A percentile compares a stretch with the other conserved stretches of the same genome.
Conservation (phyloP, 2,797 vertebrate genomes). For the Pampus argenteus region DNA sequence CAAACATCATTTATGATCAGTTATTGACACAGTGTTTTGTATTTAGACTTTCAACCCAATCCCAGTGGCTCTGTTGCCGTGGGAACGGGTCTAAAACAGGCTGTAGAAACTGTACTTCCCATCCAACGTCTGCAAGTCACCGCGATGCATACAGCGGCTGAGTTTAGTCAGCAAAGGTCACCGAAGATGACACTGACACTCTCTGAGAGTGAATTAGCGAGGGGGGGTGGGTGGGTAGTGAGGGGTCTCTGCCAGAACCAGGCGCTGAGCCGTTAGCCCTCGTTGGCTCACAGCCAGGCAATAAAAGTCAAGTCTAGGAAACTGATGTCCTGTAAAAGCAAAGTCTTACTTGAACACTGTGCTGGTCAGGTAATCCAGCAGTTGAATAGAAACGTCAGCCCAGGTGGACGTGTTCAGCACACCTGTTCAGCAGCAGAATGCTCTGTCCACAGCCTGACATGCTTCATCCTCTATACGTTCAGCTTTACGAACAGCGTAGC, state of each 20-base stretch:
- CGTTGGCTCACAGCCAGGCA: constrained; percentile 55
- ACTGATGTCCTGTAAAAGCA: constrained; percentile 63
- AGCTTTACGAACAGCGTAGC: no score
- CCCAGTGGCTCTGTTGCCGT: constrained; percentile 42
- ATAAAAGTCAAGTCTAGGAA: constrained; percentile 70
- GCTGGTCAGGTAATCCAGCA: constrained; percentile 51
- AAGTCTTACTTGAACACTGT: constrained; percentile 59
- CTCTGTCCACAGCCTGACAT: no score
- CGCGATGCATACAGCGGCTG: constrained; percentile 46
- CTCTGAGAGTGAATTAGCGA: constrained; percentile 65
- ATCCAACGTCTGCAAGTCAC: constrained; percentile 22
- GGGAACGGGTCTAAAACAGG: constrained; percentile 41
- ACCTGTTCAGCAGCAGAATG: no score
- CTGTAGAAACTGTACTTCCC: constrained; percentile 34
- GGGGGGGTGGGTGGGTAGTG: constrained; percentile 53
- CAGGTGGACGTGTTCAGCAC: constrained; percentile 40
- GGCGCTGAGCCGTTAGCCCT: constrained; percentile 62
- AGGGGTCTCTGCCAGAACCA: constrained; percentile 53
- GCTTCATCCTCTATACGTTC: no score
- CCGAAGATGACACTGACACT: constrained; percentile 53
- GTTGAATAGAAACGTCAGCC: constrained; percentile 60
- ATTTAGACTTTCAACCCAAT: constrained; percentile 54
- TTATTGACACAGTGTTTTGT: constrained; percentile 64
- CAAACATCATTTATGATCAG: constrained; percentile 59
- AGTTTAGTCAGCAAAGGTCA: constrained; percentile 77